Conservation (phyloP, 2,888 invertebrate species). For the Amiota communis region DNA sequence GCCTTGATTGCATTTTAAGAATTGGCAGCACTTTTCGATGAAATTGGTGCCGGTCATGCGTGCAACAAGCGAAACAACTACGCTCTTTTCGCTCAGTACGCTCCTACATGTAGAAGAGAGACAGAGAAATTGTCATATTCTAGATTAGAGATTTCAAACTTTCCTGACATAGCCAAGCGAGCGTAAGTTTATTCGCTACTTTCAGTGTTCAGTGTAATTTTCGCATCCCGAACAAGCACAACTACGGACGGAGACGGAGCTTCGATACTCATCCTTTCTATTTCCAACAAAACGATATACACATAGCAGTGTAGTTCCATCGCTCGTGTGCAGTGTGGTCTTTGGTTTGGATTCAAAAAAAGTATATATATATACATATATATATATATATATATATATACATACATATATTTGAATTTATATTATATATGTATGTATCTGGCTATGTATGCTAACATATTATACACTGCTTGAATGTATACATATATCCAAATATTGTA, state of each 20-base stretch:
- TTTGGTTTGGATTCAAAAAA: background rate
- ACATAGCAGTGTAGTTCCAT: background rate
- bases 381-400: conserved; percentile 11
- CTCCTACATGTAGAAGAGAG: no score
- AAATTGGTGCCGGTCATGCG: conserved; percentile 40
- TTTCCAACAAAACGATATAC: background rate
- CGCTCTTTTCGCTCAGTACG: background rate
- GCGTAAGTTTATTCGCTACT: no score
- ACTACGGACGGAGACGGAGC: conserved; percentile 39
- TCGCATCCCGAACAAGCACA: conserved; percentile 56
- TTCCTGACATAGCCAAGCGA: no score
- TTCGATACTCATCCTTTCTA: background rate
- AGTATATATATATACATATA: conserved; percentile 12
- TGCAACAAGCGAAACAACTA: background rate
- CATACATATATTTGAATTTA: conserved; percentile 24
- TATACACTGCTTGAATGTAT: conserved; percentile 21
- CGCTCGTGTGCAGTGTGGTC: background rate
- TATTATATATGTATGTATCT: conserved; percentile 36
- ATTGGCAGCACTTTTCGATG: no score
- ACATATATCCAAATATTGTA: conserved; percentile 34
- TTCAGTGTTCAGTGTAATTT: conserved; percentile 53
- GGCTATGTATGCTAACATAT: conserved; percentile 29
- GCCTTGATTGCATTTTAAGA: no score
- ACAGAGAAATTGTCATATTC: no score
- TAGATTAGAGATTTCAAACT: no score